Conservation (phyloP, 64 coral and sea anemone genomes). For the Stylophora pistillata region DNA sequence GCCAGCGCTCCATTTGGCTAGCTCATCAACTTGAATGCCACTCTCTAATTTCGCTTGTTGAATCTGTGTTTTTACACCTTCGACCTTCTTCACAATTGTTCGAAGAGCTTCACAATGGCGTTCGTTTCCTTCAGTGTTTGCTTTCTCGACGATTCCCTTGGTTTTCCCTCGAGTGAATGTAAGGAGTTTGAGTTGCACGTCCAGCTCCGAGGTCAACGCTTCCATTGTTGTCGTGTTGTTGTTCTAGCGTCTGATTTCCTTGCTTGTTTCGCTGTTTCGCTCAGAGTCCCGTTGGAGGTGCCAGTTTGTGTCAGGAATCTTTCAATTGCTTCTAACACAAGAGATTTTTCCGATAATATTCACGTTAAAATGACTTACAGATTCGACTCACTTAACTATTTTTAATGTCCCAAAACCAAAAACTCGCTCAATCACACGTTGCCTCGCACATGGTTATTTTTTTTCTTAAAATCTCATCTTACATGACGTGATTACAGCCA, state of each 20-base stretch:
- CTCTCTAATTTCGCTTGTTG: constrained; percentile 30
- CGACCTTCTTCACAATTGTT: constrained; percentile 27
- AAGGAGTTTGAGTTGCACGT: constrained; percentile 20
- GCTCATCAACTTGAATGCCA: constrained; percentile 3
- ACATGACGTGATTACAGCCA: too few relatives aligned
- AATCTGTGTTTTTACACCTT: constrained; percentile 9
- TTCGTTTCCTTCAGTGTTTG: constrained; percentile 7
- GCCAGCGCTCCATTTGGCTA: constrained; percentile 30
- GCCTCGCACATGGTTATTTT: too few relatives aligned
- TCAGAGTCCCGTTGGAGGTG: not conserved
- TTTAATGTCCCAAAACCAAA: too few relatives aligned
- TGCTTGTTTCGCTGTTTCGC: not conserved
- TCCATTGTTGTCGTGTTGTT: not conserved
- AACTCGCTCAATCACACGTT: too few relatives aligned
- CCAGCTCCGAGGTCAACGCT: not conserved
- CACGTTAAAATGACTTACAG: not conserved
- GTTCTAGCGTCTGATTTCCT: not conserved
- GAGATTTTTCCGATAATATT: not conserved
- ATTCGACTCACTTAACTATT: too few relatives aligned
- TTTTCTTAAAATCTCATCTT: too few relatives aligned
- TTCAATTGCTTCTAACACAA: constrained; percentile 18
- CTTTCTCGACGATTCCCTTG: constrained; percentile 15
- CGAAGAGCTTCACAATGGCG: constrained; percentile 18
- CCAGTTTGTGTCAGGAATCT: constrained; percentile 23
- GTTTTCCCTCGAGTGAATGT: constrained; percentile 8